These are phyloP conservation scores for Rhyzopertha dominica DNA, from an alignment of 1,140 invertebrate species.

Conservation along the genomic window DNA sequence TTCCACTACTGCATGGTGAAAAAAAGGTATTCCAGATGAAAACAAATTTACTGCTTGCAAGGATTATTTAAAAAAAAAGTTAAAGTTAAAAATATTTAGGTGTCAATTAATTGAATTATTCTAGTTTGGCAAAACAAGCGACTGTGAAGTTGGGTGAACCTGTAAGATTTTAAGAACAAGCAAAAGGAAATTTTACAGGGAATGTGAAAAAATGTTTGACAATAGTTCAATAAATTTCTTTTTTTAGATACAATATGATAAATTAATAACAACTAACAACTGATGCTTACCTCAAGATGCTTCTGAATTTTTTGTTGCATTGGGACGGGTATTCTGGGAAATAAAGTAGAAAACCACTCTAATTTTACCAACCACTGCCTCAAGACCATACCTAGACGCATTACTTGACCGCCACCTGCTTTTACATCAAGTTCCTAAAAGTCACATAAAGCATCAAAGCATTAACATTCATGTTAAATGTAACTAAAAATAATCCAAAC, in stretches of 20 bases:
- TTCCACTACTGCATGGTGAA: too few species aligned
- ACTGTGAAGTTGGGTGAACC: too few species aligned
- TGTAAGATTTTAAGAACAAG: conserved; percentile 8
- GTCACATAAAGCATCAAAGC: too few species aligned
- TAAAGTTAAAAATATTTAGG: background rate
- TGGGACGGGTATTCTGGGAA: conserved; percentile 98
- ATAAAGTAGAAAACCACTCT: conserved; percentile 97
- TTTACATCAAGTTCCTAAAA: conserved; percentile 89
- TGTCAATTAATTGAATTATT: too few species aligned
- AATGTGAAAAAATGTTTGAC: conserved; percentile 3
- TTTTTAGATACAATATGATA: conserved; percentile 2
- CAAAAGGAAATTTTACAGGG: background rate
- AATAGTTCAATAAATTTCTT: background rate
- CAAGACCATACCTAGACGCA: conserved; percentile 92
- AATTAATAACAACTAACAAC: background rate
- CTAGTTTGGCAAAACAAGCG: too few species aligned
- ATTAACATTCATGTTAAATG: too few species aligned
- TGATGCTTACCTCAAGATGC: conserved; percentile 57
- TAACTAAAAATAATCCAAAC: too few species aligned
- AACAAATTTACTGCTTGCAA: too few species aligned
- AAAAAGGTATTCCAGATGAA: too few species aligned
- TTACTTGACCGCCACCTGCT: conserved; percentile 90
- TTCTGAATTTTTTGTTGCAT: conserved; percentile 90
- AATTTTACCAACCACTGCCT: conserved; percentile 92
- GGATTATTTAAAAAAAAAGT: conserved; percentile 17